These are phyloP conservation scores for Enteromius radiatus DNA, from an alignment of 2,797 vertebrate species.

Conservation along the genomic window DNA sequence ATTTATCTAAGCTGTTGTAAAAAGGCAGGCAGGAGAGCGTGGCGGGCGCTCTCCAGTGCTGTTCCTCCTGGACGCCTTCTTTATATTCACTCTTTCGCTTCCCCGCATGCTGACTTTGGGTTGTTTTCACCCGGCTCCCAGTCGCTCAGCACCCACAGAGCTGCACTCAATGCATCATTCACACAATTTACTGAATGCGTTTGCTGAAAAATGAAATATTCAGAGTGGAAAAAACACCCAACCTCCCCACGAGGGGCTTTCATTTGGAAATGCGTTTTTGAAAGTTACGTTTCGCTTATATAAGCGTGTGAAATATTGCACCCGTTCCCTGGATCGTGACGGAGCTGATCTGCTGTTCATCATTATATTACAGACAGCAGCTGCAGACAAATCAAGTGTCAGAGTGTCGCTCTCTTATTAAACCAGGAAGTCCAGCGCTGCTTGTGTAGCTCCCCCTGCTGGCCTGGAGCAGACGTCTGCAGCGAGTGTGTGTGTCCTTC, in stretches of 20 bases:
- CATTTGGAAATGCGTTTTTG: not conserved
- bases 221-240: not conserved
- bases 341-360: not conserved
- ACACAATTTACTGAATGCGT: not conserved
- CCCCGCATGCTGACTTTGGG: not conserved
- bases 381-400: not conserved
- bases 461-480: not conserved
- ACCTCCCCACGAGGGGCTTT: not conserved
- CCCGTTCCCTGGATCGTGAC: not conserved
- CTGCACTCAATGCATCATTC: not conserved
- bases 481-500: constrained; percentile 29
- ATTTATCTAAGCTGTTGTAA: not conserved
- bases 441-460: not conserved
- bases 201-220: not conserved
- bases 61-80: not conserved
- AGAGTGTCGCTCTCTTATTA: not conserved
- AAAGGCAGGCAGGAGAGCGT: not conserved
- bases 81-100: not conserved
- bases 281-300: not conserved
- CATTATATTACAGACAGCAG: not conserved
- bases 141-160: not conserved
- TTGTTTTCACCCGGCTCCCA: not conserved
- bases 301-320: not conserved
- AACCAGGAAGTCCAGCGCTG: not conserved
- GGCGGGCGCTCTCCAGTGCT: not conserved